A percentile compares a stretch with the other conserved stretches of the same genome.
These are phyloP conservation scores for Notothenia rossii DNA, from an alignment of 2,113 vertebrate genomes.

Conservation along the genomic window DNA sequence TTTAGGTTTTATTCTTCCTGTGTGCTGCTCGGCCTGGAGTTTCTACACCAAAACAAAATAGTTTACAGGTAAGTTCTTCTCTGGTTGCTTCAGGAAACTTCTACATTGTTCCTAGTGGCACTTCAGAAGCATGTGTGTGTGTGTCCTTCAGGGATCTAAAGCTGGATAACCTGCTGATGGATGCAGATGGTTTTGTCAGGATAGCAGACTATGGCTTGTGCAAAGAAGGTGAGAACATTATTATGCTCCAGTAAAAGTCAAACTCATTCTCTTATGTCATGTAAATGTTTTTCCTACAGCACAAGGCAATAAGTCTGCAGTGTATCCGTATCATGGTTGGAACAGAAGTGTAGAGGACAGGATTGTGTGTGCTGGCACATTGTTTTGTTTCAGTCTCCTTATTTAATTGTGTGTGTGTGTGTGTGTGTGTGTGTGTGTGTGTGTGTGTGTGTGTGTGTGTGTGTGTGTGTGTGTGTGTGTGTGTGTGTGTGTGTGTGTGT, in stretches of 20 bases:
- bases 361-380: neutral
- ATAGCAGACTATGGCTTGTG: constrained; percentile 96
- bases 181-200: constrained; percentile 92
- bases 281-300: neutral
- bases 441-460: neutral
- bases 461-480: constrained; percentile 4
- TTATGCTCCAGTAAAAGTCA: neutral
- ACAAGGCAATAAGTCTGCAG: too few species aligned
- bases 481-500: neutral
- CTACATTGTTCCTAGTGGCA: neutral
- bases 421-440: neutral
- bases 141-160: constrained; percentile 89
- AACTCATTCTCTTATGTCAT: neutral
- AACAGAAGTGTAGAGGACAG: neutral
- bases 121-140: neutral
- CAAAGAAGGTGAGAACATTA: constrained; percentile 90
- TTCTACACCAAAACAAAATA: constrained; percentile 92
- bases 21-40: constrained; percentile 93
- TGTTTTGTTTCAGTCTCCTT: neutral
- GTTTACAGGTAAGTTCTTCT: constrained; percentile 90
- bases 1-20: constrained; percentile 94
- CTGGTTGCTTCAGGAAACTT: constrained; percentile 46
- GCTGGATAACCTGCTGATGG: constrained; percentile 95
- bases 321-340: neutral
- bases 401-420: neutral